These are phyloP conservation scores for Cricetomys ansorgei DNA, from an alignment of 2,113 vertebrate genomes.

Conservation along the genomic window DNA sequence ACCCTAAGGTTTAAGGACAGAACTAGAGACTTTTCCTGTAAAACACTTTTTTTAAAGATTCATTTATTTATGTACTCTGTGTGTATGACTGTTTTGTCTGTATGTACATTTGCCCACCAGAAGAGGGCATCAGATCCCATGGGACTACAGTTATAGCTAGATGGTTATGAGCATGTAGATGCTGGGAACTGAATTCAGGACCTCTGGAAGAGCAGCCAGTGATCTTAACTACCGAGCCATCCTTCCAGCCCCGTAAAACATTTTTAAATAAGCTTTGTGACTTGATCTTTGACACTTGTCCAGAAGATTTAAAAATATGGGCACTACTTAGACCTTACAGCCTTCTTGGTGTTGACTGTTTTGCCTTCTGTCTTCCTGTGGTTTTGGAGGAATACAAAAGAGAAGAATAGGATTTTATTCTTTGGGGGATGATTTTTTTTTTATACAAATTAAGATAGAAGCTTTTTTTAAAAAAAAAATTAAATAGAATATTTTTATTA, in stretches of 20 bases:
- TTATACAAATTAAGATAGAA: neutral
- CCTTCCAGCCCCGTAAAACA: too few relatives aligned
- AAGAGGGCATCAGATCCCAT: too few relatives aligned
- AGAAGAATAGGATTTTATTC: constrained; percentile 69
- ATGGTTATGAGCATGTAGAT: too few relatives aligned
- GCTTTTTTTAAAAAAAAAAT: constrained; percentile 26
- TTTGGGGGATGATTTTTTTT: neutral
- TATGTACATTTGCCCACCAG: too few relatives aligned
- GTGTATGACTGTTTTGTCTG: too few relatives aligned
- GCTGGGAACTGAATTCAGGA: too few relatives aligned
- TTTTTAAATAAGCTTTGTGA: neutral
- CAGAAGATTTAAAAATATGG: constrained; percentile 18
- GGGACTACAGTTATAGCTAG: too few relatives aligned
- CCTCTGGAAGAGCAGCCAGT: too few relatives aligned
- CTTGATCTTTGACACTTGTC: constrained; percentile 14
- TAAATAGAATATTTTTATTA: constrained; percentile 85
- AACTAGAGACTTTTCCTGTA: constrained; percentile 5
- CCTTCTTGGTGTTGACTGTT: constrained; percentile 69
- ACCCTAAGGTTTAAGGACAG: neutral
- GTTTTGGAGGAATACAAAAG: constrained; percentile 77
- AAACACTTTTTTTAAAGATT: too few relatives aligned
- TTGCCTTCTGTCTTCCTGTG: constrained; percentile 70
- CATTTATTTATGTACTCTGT: too few relatives aligned
- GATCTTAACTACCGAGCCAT: too few relatives aligned
- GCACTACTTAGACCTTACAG: constrained; percentile 43